Evolutionary conservation across 1,140 invertebrate species (phyloP).

Genomic region (Trissolcus basalis): DNA sequence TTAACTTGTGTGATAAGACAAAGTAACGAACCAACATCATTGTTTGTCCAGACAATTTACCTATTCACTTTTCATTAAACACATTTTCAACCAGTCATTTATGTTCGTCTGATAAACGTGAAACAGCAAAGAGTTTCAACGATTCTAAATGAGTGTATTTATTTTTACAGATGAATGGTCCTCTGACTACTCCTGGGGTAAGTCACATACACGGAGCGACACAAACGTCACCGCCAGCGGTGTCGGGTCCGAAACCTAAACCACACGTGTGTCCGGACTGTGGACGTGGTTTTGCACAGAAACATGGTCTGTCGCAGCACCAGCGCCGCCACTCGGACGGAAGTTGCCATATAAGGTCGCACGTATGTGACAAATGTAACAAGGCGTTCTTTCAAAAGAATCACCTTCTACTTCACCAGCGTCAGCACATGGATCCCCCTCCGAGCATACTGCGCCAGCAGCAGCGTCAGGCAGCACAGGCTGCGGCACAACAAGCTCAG

Average conservation of each 20-base stretch:
- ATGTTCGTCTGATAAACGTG: no score
- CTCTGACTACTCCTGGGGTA: constrained; percentile 68
- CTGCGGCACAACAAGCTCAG: constrained; percentile 69
- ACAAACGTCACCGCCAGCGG: constrained; percentile 73
- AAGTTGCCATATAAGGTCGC: constrained; percentile 87
- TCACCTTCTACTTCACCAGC: constrained; percentile 86
- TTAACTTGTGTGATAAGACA: no score
- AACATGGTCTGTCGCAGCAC: constrained; percentile 87
- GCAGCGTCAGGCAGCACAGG: constrained; percentile 74
- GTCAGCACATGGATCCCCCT: constrained; percentile 87
- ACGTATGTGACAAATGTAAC: constrained; percentile 88
- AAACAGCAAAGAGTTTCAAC: no score
- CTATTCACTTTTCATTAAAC: no score
- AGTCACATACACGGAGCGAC: constrained; percentile 75
- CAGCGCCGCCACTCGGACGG: constrained; percentile 85
- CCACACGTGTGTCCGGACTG: constrained; percentile 89
- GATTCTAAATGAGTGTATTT: no score
- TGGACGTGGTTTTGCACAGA: constrained; percentile 88
- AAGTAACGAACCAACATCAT: no score
- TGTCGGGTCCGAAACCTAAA: constrained; percentile 79
- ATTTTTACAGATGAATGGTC: constrained; percentile 72
- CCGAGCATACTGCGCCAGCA: constrained; percentile 76
- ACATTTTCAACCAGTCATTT: no score
- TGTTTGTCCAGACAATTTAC: no score
- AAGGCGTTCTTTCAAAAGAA: constrained; percentile 93